Percentiles rank a stretch among this genome's conserved stretches.
Evolutionary conservation across 2,113 vertebrate species (phyloP).

Genomic region (Notiomystis cincta): DNA sequence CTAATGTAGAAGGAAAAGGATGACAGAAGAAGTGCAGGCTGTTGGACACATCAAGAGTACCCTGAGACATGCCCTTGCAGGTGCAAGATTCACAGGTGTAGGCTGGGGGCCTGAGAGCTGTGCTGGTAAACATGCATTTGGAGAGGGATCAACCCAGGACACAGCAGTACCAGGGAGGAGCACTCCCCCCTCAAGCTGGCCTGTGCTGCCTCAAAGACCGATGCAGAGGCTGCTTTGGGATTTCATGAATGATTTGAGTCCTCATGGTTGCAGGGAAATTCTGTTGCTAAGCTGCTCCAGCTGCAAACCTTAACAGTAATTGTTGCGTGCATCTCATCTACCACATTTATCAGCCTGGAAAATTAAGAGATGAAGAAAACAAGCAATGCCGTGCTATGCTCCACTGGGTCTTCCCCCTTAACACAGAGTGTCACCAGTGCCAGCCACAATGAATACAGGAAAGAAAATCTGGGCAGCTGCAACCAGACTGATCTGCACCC

Average conservation of each 20-base stretch:
- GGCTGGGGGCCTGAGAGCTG: neutral
- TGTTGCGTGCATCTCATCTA: neutral
- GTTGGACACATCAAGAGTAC: neutral
- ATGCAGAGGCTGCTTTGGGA: neutral
- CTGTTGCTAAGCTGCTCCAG: neutral
- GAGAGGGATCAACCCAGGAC: neutral
- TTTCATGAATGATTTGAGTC: neutral
- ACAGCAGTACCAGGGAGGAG: neutral
- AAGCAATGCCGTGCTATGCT: neutral
- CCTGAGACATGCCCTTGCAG: neutral
- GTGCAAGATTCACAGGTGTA: neutral
- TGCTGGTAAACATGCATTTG: neutral
- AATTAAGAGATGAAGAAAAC: neutral
- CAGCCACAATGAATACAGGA: neutral
- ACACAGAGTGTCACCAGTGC: neutral
- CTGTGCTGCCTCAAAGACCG: neutral
- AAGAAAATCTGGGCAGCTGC: neutral
- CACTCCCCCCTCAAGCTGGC: rapidly evolving
- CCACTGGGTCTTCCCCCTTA: neutral
- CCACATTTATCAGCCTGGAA: neutral
- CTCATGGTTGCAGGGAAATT: neutral
- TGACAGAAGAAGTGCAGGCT: neutral
- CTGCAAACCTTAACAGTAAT: neutral
- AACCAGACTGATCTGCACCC: neutral
- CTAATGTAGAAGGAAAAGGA: neutral